Evolutionary conservation across 2,888 invertebrate species (phyloP).

Genomic region (Sphecodes monilicornis): DNA sequence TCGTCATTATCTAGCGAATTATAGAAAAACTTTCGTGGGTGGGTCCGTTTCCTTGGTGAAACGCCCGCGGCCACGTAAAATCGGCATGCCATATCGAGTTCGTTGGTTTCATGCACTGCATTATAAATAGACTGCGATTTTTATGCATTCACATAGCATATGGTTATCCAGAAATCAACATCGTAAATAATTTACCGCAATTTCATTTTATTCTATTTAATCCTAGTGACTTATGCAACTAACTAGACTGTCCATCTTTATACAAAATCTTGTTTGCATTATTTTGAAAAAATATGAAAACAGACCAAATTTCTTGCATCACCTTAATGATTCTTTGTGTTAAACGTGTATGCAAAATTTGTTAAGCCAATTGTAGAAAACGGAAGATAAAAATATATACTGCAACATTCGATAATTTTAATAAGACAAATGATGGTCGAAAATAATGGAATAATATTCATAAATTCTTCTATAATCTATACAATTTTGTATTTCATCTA

Average conservation of each 20-base stretch:
- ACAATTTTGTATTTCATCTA: background rate
- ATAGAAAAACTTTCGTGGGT: conserved; percentile 65
- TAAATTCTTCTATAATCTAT: too few relatives aligned
- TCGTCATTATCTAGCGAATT: conserved; percentile 67
- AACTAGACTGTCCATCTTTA: background rate
- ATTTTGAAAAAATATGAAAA: background rate
- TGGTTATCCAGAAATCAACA: background rate
- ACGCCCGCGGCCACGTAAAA: conserved; percentile 51
- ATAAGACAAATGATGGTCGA: background rate
- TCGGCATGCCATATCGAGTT: conserved; percentile 23
- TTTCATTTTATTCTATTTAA: background rate
- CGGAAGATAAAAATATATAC: background rate
- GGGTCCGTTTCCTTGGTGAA: conserved; percentile 64
- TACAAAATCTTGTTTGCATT: background rate
- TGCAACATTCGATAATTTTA: background rate
- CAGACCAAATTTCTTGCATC: background rate
- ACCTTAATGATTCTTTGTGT: too few relatives aligned
- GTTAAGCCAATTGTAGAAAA: too few relatives aligned
- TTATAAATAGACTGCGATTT: conserved; percentile 1
- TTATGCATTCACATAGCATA: background rate
- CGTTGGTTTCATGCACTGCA: conserved; percentile 1
- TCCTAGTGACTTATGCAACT: background rate
- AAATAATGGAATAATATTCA: too few relatives aligned
- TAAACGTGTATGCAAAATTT: too few relatives aligned
- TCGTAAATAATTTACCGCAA: background rate